These are phyloP conservation scores for Anadara kagoshimensis DNA, from an alignment of 1,140 invertebrate genomes.

Conservation along the genomic window DNA sequence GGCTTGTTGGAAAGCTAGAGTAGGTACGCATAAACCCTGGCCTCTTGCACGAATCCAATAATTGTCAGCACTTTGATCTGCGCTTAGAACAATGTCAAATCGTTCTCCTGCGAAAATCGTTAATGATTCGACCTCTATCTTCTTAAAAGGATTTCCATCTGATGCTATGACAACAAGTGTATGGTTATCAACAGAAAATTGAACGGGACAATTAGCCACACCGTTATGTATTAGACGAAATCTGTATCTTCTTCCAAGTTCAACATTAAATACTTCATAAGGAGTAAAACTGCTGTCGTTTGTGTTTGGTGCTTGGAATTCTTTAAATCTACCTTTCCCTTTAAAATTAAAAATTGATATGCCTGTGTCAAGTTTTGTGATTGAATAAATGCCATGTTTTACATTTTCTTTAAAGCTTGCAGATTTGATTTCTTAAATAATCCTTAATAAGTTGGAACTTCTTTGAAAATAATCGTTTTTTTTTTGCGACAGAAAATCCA, in stretches of 20 bases:
- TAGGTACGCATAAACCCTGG: conserved; percentile 86
- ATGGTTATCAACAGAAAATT: conserved; percentile 57
- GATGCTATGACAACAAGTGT: conserved; percentile 51
- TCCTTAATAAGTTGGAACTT: too few species aligned
- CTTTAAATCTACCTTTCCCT: too few species aligned
- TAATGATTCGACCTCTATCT: conserved; percentile 43
- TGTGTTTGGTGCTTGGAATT: too few species aligned
- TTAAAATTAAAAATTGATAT: too few species aligned
- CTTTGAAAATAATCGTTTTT: too few species aligned
- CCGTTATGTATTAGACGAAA: conserved; percentile 91
- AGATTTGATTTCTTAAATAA: too few species aligned
- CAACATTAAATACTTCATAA: conserved; percentile 43
- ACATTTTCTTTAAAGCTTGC: too few species aligned
- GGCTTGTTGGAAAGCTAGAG: conserved; percentile 83
- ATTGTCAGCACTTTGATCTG: conserved; percentile 80
- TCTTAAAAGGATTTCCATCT: conserved; percentile 49
- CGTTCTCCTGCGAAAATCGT: conserved; percentile 54
- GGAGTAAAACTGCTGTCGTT: conserved; percentile 36
- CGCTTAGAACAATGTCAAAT: conserved; percentile 86
- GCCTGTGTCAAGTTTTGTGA: too few species aligned
- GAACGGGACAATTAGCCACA: conserved; percentile 83
- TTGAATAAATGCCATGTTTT: too few species aligned
- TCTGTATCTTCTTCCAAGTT: conserved; percentile 78
- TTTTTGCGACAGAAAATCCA: too few species aligned
- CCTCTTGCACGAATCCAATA: conserved; percentile 89